These are phyloP conservation scores for Austrofundulus limnaeus DNA, from an alignment of 2,113 vertebrate genomes.

Conservation along the genomic window DNA sequence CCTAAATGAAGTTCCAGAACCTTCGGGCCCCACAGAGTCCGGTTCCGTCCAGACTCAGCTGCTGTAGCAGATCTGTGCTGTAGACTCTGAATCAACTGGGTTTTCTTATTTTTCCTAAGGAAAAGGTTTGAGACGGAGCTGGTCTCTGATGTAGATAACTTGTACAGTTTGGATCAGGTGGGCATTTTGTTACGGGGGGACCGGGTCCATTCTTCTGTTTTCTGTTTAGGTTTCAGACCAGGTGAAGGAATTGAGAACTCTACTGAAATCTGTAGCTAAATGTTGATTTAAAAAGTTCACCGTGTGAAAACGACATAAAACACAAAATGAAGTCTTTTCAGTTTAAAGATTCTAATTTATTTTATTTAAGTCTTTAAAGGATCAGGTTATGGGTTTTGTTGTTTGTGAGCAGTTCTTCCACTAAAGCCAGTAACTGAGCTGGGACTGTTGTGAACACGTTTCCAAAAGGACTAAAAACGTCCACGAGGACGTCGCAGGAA, in stretches of 20 bases:
- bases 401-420: too few species aligned
- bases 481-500: too few species aligned
- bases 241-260: background rate
- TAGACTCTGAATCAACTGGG: slow-evolving; percentile 18
- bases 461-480: too few species aligned
- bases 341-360: too few species aligned
- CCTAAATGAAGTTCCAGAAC: slow-evolving; percentile 42
- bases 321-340: too few species aligned
- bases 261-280: too few species aligned
- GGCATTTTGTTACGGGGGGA: slow-evolving; percentile 11
- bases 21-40: background rate
- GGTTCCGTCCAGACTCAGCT: slow-evolving; percentile 9
- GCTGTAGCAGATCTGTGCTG: slow-evolving; percentile 23
- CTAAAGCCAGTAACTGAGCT: too few species aligned
- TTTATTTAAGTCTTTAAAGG: too few species aligned
- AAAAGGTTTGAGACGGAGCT: slow-evolving; percentile 61
- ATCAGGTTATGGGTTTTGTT: too few species aligned
- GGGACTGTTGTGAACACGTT: too few species aligned
- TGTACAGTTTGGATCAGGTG: slow-evolving; percentile 9
- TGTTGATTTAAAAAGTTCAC: too few species aligned
- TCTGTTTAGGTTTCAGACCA: background rate
- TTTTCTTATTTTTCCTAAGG: slow-evolving; percentile 45
- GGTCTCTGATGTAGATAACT: slow-evolving; percentile 58
- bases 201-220: background rate
- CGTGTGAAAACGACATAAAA: too few species aligned